Evolutionary conservation across 2,113 vertebrate species (phyloP).

Genomic region (Centrocercus urophasianus): DNA sequence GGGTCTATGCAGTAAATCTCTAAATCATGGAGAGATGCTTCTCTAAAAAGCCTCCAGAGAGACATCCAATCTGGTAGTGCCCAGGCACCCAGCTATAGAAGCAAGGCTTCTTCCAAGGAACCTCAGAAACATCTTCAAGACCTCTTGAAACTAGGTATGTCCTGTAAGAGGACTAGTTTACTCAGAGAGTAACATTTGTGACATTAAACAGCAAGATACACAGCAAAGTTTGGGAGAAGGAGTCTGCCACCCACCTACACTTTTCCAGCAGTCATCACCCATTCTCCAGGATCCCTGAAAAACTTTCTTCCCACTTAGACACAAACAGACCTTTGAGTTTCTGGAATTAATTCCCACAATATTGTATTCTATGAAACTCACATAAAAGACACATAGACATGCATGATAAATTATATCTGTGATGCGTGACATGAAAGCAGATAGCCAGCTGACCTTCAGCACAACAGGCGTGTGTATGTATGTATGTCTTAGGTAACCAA

Average conservation of each 20-base stretch:
- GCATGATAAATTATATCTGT: neutral
- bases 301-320: neutral
- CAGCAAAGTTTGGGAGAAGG: neutral
- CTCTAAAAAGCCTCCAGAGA: neutral
- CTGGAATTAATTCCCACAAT: neutral
- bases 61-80: neutral
- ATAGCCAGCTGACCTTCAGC: neutral
- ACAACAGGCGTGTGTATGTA: neutral
- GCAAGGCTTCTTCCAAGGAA: neutral
- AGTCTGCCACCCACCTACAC: neutral
- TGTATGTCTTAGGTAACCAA: neutral
- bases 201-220: fast-evolving
- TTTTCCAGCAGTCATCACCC: neutral
- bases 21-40: neutral
- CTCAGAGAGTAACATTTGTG: neutral
- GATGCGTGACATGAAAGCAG: neutral
- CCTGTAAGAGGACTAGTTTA: neutral
- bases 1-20: neutral
- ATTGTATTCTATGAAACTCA: neutral
- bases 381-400: fast-evolving
- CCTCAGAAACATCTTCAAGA: neutral
- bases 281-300: neutral
- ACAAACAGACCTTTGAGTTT: neutral
- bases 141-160: neutral
- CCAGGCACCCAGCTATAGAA: neutral